Conservation (phyloP, 2,888 invertebrate species). For the Lypha dubia region DNA sequence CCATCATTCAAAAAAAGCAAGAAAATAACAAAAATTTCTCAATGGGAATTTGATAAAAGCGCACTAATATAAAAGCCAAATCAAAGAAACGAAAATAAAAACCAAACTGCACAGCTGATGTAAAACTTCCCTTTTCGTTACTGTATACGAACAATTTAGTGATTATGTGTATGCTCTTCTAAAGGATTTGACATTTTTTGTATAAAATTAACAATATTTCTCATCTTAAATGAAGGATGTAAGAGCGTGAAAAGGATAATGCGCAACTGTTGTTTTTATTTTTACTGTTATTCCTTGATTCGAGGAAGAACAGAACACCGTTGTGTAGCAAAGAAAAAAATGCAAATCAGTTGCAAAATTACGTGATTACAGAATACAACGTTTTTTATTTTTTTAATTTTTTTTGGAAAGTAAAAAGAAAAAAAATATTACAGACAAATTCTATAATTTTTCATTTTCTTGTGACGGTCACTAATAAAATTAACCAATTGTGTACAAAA, state of each 20-base stretch:
- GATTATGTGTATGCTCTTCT: neutral
- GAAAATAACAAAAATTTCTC: slow-evolving; percentile 30
- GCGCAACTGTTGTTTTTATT: slow-evolving; percentile 67
- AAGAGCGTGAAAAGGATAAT: slow-evolving; percentile 61
- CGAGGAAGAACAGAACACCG: slow-evolving; percentile 22
- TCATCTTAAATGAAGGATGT: slow-evolving; percentile 18
- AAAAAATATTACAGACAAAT: slow-evolving; percentile 61
- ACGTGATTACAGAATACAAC: slow-evolving; percentile 74
- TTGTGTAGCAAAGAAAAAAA: slow-evolving; percentile 36
- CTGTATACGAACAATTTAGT: neutral
- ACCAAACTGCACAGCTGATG: slow-evolving; percentile 64
- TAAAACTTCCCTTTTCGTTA: slow-evolving; percentile 40
- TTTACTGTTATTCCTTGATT: slow-evolving; percentile 27
- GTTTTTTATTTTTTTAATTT: slow-evolving; percentile 63
- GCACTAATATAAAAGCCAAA: slow-evolving; percentile 27
- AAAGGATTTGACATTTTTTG: slow-evolving; percentile 24
- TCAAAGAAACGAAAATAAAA: neutral
- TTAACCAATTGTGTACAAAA: slow-evolving; percentile 40
- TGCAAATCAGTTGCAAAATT: slow-evolving; percentile 75
- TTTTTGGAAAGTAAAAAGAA: slow-evolving; percentile 51
- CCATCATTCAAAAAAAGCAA: slow-evolving; percentile 24
- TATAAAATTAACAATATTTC: slow-evolving; percentile 17
- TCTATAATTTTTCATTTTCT: slow-evolving; percentile 37
- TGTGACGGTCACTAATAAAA: slow-evolving; percentile 44
- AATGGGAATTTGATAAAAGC: slow-evolving; percentile 50